A percentile compares a stretch with the other conserved stretches of the same genome.
Conservation (phyloP, 2,797 vertebrate genomes). For the Scarus forsteni region DNA sequence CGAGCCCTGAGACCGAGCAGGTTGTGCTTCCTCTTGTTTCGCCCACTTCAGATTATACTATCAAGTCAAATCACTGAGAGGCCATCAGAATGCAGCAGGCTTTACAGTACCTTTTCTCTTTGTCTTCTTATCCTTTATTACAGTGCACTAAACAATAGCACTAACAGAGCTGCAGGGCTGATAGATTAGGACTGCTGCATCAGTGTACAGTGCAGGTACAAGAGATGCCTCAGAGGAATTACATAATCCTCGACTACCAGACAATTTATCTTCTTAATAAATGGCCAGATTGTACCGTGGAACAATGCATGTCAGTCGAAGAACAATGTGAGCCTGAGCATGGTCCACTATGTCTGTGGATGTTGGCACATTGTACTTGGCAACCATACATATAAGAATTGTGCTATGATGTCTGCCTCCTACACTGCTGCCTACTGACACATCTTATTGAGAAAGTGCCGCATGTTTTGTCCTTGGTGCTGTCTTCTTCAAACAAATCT, state of each 20-base stretch:
- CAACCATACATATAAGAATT: neutral
- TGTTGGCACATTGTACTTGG: neutral
- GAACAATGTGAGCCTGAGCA: neutral
- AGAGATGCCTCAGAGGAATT: conserved; percentile 28
- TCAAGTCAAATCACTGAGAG: conserved; percentile 36
- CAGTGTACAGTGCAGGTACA: conserved; percentile 35
- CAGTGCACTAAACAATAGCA: conserved; percentile 40
- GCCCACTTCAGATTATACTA: conserved; percentile 25
- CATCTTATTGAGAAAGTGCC: neutral
- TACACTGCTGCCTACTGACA: neutral
- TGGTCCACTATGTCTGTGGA: conserved; percentile 34
- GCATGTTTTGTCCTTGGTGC: neutral
- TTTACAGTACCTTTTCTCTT: conserved; percentile 22
- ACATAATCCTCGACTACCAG: conserved; percentile 4
- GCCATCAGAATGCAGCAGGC: neutral
- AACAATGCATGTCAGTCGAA: conserved; percentile 41
- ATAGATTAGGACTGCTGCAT: conserved; percentile 63
- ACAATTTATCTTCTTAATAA: conserved; percentile 48
- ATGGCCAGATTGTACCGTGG: conserved; percentile 14
- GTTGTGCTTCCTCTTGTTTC: conserved; percentile 27
- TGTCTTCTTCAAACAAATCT: neutral
- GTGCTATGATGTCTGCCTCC: neutral
- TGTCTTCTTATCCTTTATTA: neutral
- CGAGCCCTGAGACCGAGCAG: conserved; percentile 36
- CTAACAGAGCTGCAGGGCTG: conserved; percentile 26